Evolutionary conservation across 2,888 invertebrate genomes (phyloP).

Genomic region (Amitus sp.): DNA sequence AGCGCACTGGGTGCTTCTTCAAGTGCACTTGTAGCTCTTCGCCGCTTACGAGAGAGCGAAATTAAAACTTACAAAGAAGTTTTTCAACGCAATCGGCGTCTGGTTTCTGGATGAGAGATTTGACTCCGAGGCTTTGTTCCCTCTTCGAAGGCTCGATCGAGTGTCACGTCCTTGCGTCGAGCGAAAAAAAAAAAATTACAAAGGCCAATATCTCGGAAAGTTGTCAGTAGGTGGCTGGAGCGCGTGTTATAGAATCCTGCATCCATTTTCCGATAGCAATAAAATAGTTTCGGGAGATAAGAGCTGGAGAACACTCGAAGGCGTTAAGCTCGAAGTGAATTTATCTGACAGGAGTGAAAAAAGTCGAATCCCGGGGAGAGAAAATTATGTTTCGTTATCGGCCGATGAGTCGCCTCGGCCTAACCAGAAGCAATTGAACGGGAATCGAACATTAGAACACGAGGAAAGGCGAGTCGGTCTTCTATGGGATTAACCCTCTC

Average conservation of each 20-base stretch:
- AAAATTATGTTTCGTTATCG: slow-evolving; percentile 48
- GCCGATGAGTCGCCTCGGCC: slow-evolving; percentile 32
- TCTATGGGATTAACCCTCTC: slow-evolving; percentile 64
- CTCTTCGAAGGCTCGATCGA: neutral
- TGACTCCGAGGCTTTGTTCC: neutral
- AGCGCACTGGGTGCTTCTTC: slow-evolving; percentile 27
- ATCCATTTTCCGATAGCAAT: neutral
- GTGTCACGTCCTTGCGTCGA: neutral
- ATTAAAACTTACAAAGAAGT: slow-evolving; percentile 36
- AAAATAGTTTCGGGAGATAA: slow-evolving; percentile 5
- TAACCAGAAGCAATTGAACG: slow-evolving; percentile 20
- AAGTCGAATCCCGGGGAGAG: neutral
- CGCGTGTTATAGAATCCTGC: neutral
- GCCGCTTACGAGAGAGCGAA: slow-evolving; percentile 35
- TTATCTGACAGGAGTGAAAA: neutral
- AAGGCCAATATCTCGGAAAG: no score
- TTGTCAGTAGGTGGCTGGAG: neutral
- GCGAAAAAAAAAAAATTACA: neutral
- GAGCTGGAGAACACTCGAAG: neutral
- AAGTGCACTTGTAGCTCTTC: slow-evolving; percentile 31
- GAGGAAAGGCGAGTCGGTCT: slow-evolving; percentile 45
- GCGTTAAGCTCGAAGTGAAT: neutral
- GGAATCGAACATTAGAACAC: slow-evolving; percentile 22
- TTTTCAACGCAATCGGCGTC: slow-evolving; percentile 25
- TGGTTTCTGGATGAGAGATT: slow-evolving; percentile 20